Evolutionary conservation across 2,113 vertebrate genomes (phyloP).

Genomic region (Chloebia gouldiae): DNA sequence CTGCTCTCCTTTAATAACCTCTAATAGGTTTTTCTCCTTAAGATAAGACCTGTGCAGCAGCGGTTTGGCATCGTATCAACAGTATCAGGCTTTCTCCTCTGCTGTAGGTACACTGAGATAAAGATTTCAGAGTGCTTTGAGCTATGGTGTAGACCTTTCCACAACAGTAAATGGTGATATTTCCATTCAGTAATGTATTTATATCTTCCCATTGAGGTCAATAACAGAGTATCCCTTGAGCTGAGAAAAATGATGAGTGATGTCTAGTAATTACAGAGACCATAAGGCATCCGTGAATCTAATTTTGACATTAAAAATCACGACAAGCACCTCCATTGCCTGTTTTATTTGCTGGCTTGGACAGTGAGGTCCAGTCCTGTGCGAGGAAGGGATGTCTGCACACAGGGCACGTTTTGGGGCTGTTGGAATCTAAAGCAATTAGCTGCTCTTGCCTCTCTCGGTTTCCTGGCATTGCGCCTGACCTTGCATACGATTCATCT

Average conservation of each 20-base stretch:
- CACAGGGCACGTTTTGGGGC: conserved; percentile 34
- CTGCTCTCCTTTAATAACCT: conserved; percentile 6
- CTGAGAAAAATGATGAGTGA: conserved; percentile 47
- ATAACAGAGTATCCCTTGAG: conserved; percentile 46
- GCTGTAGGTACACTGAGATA: neutral
- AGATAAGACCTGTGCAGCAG: neutral
- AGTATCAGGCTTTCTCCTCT: neutral
- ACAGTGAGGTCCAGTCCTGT: neutral
- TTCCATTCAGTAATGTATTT: conserved; percentile 37
- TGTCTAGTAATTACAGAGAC: conserved; percentile 45
- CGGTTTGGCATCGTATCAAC: neutral
- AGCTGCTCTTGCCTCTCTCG: conserved; percentile 7
- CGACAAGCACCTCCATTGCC: neutral
- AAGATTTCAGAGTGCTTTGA: conserved; percentile 27
- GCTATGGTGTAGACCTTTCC: conserved; percentile 1
- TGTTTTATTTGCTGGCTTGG: neutral
- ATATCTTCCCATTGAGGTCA: conserved; percentile 48
- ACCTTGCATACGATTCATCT: conserved; percentile 57
- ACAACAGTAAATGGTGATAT: conserved; percentile 17
- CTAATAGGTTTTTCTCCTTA: neutral
- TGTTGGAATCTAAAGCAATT: conserved; percentile 56
- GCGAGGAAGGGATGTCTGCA: neutral
- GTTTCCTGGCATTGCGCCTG: conserved; percentile 17
- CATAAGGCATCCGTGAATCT: conserved; percentile 37
- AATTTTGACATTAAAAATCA: conserved; percentile 47